Conservation (phyloP, 2,888 invertebrate genomes). For the Ecdyonurus torrentis region DNA sequence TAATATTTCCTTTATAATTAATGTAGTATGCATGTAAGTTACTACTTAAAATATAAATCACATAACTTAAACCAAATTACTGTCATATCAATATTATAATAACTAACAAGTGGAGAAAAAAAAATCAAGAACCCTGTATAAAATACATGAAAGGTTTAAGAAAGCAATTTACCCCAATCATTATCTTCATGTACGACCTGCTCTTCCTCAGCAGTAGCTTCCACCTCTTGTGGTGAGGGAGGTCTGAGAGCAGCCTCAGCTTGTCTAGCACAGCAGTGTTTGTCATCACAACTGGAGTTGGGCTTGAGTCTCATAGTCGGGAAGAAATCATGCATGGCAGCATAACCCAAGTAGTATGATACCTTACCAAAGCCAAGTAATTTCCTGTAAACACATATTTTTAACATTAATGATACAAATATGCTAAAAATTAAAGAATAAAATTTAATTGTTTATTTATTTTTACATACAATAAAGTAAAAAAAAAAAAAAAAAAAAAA, state of each 20-base stretch:
- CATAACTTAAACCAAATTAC: too few species aligned
- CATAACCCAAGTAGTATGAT: slow-evolving; percentile 88
- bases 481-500: too few species aligned
- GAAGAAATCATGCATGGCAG: slow-evolving; percentile 90
- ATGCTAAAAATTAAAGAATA: slow-evolving; percentile 9
- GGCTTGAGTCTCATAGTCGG: slow-evolving; percentile 87
- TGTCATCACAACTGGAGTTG: slow-evolving; percentile 80
- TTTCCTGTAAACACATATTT: slow-evolving; percentile 47
- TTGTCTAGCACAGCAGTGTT: slow-evolving; percentile 52
- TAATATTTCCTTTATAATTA: too few species aligned
- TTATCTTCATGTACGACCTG: slow-evolving; percentile 69
- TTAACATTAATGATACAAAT: not conserved
- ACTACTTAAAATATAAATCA: too few species aligned
- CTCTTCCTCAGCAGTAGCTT: slow-evolving; percentile 32
- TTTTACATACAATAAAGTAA: not conserved
- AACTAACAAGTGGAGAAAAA: too few species aligned
- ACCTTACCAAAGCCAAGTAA: slow-evolving; percentile 82
- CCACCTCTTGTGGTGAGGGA: slow-evolving; percentile 30
- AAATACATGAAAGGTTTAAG: not conserved
- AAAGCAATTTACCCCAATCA: slow-evolving; percentile 56
- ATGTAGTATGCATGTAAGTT: too few species aligned
- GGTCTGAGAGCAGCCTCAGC: slow-evolving; percentile 39
- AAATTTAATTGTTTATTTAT: not conserved
- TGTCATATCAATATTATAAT: too few species aligned
- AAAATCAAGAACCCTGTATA: not conserved